Evolutionary conservation across 2,797 vertebrate genomes (phyloP).

Genomic region (Diplodus puntazzo): DNA sequence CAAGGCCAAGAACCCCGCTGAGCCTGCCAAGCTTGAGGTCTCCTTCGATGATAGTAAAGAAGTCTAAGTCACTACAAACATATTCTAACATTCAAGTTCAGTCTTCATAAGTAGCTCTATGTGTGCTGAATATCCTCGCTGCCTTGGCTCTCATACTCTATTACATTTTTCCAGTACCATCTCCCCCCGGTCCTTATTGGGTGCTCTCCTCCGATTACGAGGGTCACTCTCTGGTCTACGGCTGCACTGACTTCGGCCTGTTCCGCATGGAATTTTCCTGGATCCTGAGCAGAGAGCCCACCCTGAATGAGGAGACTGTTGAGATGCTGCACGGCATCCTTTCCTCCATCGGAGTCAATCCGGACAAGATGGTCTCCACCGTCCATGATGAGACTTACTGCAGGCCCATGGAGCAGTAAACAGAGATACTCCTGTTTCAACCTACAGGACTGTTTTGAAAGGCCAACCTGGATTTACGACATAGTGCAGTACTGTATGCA

Average conservation of each 20-base stretch:
- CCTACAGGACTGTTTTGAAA: slow-evolving; percentile 12
- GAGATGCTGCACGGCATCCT: slow-evolving; percentile 57
- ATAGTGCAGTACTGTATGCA: background rate
- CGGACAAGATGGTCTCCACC: slow-evolving; percentile 49
- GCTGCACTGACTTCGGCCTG: slow-evolving; percentile 80
- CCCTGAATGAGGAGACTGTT: slow-evolving; percentile 61
- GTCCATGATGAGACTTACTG: slow-evolving; percentile 62
- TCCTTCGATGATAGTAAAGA: slow-evolving; percentile 84
- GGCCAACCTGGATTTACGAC: background rate
- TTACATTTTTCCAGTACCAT: slow-evolving; percentile 63
- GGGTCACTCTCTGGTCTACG: slow-evolving; percentile 88
- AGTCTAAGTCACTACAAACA: background rate
- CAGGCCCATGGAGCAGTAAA: slow-evolving; percentile 54
- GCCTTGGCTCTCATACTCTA: background rate
- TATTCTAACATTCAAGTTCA: background rate
- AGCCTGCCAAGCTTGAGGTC: slow-evolving; percentile 88
- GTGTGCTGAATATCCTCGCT: background rate
- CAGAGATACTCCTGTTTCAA: slow-evolving; percentile 16
- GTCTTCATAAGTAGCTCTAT: background rate
- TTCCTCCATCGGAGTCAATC: slow-evolving; percentile 32
- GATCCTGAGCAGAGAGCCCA: slow-evolving; percentile 79
- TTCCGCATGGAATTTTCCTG: slow-evolving; percentile 81
- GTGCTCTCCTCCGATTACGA: slow-evolving; percentile 88
- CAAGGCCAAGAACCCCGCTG: slow-evolving; percentile 76
- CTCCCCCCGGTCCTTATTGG: slow-evolving; percentile 86